These are phyloP conservation scores for Nomada ferruginata DNA, from an alignment of 2,888 invertebrate species.

Conservation along the genomic window DNA sequence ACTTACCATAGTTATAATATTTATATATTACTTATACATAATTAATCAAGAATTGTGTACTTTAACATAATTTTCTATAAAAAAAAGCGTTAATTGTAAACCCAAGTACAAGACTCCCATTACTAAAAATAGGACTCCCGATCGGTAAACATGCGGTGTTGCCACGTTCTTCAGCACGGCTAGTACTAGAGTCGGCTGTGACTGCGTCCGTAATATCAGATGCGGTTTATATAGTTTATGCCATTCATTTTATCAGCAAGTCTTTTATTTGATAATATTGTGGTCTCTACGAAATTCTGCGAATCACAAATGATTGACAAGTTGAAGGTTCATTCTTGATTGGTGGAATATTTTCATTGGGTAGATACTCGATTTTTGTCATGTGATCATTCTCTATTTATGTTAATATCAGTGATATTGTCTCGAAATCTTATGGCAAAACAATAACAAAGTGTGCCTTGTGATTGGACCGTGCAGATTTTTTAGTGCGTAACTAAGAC, in stretches of 20 bases:
- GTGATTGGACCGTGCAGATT: slow-evolving; percentile 36
- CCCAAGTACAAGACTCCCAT: too few species aligned
- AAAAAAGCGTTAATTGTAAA: too few species aligned
- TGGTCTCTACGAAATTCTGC: slow-evolving; percentile 26
- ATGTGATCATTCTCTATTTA: slow-evolving; percentile 80
- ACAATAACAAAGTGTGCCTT: slow-evolving; percentile 76
- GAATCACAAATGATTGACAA: slow-evolving; percentile 42
- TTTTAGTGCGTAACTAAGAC: slow-evolving; percentile 21
- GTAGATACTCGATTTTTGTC: slow-evolving; percentile 70
- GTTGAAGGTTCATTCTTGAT: slow-evolving; percentile 51
- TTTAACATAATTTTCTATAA: too few species aligned
- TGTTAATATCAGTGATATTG: slow-evolving; percentile 75
- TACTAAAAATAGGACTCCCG: too few species aligned
- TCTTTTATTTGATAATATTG: slow-evolving; percentile 6
- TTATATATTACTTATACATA: too few species aligned
- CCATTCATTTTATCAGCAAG: neutral
- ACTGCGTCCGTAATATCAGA: neutral
- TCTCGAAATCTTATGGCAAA: slow-evolving; percentile 78
- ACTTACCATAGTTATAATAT: too few species aligned
- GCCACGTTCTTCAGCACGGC: too few species aligned
- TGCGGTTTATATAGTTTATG: neutral
- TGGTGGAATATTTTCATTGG: slow-evolving; percentile 74
- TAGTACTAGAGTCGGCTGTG: too few species aligned
- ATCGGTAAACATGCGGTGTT: too few species aligned
- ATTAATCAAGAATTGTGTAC: too few species aligned